Evolutionary conservation across 2,113 vertebrate genomes (phyloP).

Genomic region (Gnathonemus longibarbis): DNA sequence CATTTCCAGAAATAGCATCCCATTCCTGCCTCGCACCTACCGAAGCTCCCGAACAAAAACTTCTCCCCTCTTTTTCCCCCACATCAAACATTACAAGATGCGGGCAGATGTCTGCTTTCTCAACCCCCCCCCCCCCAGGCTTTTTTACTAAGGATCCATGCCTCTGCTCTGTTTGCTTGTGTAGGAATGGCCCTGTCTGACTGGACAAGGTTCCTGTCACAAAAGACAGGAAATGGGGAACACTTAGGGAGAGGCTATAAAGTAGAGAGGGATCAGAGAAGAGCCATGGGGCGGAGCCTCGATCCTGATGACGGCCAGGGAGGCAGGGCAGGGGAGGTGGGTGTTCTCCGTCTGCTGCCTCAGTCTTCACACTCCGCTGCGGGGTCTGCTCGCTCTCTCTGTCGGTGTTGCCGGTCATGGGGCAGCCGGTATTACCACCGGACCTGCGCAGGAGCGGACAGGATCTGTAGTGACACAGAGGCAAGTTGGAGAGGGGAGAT

Average conservation of each 20-base stretch:
- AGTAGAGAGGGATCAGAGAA: conserved; percentile 28
- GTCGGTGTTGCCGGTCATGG: conserved; percentile 10
- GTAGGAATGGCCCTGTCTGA: neutral
- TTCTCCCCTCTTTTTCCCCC: neutral
- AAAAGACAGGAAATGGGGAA: neutral
- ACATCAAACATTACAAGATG: neutral
- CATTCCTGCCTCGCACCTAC: neutral
- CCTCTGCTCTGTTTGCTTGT: neutral
- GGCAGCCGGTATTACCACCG: neutral
- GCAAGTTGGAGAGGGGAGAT: neutral
- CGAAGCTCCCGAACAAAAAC: neutral
- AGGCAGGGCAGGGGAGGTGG: conserved; percentile 36
- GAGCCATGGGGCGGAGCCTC: conserved; percentile 61
- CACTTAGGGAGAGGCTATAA: neutral
- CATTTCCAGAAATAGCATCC: neutral
- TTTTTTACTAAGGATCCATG: neutral
- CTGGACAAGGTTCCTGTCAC: neutral
- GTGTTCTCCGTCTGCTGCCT: conserved; percentile 41
- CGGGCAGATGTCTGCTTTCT: neutral
- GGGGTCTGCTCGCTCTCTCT: neutral
- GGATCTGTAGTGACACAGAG: neutral
- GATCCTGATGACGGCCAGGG: conserved; percentile 32
- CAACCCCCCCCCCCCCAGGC: neutral
- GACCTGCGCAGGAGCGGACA: neutral
- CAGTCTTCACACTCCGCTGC: conserved; percentile 24